Evolutionary conservation across 2,888 invertebrate species (phyloP).

Genomic region (Ichneumoninae sp.): DNA sequence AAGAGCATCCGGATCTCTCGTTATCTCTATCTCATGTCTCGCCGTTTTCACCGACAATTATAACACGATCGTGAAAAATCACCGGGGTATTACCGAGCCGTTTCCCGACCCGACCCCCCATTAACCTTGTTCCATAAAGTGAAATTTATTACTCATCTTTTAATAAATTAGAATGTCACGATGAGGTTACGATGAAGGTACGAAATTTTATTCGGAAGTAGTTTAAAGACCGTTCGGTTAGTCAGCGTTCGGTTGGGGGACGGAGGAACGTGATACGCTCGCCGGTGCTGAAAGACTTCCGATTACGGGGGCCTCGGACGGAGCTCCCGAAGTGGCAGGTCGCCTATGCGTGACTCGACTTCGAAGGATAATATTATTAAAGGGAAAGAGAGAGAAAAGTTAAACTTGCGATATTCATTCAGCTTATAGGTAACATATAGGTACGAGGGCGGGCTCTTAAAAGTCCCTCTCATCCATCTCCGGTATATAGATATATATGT

Average conservation of each 20-base stretch:
- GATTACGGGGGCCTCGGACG: slow-evolving; percentile 47
- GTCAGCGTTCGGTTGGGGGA: slow-evolving; percentile 20
- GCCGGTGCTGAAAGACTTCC: slow-evolving; percentile 53
- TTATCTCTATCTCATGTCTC: slow-evolving; percentile 6
- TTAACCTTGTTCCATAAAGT: neutral
- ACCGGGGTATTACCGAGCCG: neutral
- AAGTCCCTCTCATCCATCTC: slow-evolving; percentile 19
- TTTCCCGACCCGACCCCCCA: neutral
- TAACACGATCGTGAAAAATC: neutral
- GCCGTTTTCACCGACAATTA: neutral
- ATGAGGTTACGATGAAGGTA: slow-evolving; percentile 38
- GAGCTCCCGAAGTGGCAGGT: slow-evolving; percentile 20
- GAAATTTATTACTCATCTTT: slow-evolving; percentile 18
- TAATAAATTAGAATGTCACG: slow-evolving; percentile 20
- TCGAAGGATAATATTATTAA: slow-evolving; percentile 46
- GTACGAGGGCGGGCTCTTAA: neutral
- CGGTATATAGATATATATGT: neutral
- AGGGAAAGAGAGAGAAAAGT: slow-evolving; percentile 18
- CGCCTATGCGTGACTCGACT: slow-evolving; percentile 55
- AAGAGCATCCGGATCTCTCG: slow-evolving; percentile 22
- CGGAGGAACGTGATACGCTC: slow-evolving; percentile 29
- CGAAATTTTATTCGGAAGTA: slow-evolving; percentile 49
- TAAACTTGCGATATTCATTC: slow-evolving; percentile 33
- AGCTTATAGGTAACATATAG: slow-evolving; percentile 21
- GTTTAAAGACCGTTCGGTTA: slow-evolving; percentile 48